A percentile compares a stretch with the other conserved stretches of the same genome.
These are phyloP conservation scores for Tipula lateralis DNA, from an alignment of 2,888 invertebrate genomes.

Conservation along the genomic window DNA sequence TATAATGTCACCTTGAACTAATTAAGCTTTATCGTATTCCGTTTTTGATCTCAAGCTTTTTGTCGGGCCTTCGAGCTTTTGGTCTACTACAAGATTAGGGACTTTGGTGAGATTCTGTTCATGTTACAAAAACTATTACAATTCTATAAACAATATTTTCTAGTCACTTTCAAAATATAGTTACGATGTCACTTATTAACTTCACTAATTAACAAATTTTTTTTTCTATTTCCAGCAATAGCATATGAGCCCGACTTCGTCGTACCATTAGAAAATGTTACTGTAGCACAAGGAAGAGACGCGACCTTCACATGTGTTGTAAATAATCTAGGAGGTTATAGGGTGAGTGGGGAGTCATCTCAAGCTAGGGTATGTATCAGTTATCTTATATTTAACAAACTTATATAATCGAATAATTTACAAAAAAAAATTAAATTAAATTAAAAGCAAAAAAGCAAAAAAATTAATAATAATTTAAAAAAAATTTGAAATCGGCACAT, in stretches of 20 bases:
- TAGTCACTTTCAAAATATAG: no score
- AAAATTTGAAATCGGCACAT: conserved; percentile 29
- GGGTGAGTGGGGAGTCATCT: conserved; percentile 87
- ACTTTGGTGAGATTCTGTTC: no score
- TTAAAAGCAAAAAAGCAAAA: background rate
- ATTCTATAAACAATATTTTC: no score
- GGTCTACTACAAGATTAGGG: no score
- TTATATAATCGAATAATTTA: conserved; percentile 14
- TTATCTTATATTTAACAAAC: conserved; percentile 37
- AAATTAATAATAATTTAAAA: conserved; percentile 32
- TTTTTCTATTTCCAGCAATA: conserved; percentile 50
- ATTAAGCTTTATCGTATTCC: no score
- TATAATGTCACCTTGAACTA: no score
- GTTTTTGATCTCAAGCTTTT: no score
- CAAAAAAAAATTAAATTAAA: conserved; percentile 25
- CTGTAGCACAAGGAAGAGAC: conserved; percentile 70
- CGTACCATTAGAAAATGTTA: conserved; percentile 69
- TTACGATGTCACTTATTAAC: no score
- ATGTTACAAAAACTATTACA: no score
- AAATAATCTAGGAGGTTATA: conserved; percentile 69
- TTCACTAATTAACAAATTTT: background rate
- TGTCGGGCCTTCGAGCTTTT: no score
- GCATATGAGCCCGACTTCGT: conserved; percentile 72
- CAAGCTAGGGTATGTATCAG: conserved; percentile 80
- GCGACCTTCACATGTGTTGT: conserved; percentile 75